Base-by-base conservation (phyloP, 2,797 vertebrate genomes). In the Gallinago nigripennis region DNA sequence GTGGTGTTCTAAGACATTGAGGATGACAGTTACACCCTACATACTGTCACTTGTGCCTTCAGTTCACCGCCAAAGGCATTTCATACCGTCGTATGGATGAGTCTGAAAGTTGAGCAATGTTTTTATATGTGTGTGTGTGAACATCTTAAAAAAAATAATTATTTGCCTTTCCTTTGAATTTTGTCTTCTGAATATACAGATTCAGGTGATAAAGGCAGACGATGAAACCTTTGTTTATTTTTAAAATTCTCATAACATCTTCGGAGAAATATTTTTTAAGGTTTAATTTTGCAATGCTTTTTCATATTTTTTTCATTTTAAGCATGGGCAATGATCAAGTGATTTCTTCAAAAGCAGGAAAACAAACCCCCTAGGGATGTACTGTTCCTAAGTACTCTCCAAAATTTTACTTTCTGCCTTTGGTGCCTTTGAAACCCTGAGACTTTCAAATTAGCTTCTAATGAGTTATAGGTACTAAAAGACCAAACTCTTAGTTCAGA, bases 401-500 rank as follows among this genome's bases (percentile, higher is more conserved):
- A 54, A 80, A 78, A 56, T 90, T 86, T 58, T 86, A 10, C 39
- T 66, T 95, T 82, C 43, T 8, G 16, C 63, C 33, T 18, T 39
- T 78, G 27, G 33, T 89, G 51, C 33, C 76, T 94, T 94, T 93
- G 75, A 85, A 93, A 87, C 65, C 66, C 78, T 65, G 64, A 83
- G 91, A 91, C 54, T 92, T 94, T 94, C 41, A 93, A 92, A 95
- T 85, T 58, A 82, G 53, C 63, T 95, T 94, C 92, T 91, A 95
- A 92, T 91, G 90, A 95, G 82, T 82, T 71, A 39, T 72, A 94
- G 69, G 50, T 88, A 65, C 25, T 91, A n/a, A 50, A 94, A 94
- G 80, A 86, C 76, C 15, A 81, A 75, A 61, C 57, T 88, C 64
- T 83, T 91, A 95, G 92, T 90, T 94, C 89, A 92, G 83, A 84